Evolutionary conservation across 2,797 vertebrate genomes (phyloP), one percentile per base, ranked within the genome.

Genomic region (Capromys pilorides): DNA sequence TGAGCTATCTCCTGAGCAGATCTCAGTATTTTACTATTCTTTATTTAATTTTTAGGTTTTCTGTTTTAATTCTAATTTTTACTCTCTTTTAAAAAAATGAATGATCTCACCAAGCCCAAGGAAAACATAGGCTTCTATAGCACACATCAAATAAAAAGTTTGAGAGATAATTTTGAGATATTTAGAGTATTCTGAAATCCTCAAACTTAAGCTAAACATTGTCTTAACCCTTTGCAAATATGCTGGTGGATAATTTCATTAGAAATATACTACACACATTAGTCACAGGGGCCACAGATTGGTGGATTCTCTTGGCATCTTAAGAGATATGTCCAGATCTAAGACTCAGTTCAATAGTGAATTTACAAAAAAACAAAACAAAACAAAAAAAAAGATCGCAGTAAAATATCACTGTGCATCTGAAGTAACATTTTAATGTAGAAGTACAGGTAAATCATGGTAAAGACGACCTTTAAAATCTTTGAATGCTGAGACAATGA

Each of bases 301-400:
- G 13, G 28, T 77, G n/a, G 33, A 57, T 9, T 92, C 69, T 73
- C 39, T 26, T 89, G 71, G 1, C 24, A 71, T 90, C 8, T 83
- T 91, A 73, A 86, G 69, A 85, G 87, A 82, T 71, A 31, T 9
- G 69, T 94, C 49, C 54, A 66, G 59, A 95, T 82, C 51, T 64
- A 75, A 79, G 67, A 75, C 6, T 86, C 11, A 61, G 1, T 54
- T 93, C 18, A 36, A n/a, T 22, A 49, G 24, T 31, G 71, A 33
- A 45, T 88, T 77, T 77, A 61, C 49, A 2, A 6, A 80, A 90
- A 94, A 49, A 54, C 3, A 24, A 77, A 41, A n/a, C n/a, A n/a
- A n/a, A n/a, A n/a, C n/a, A n/a, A n/a, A n/a, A n/a, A n/a, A n/a
- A n/a, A n/a, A 90, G 21, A 91, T 86, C 89, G 78, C 2, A 54